phyloP scores from a whole-genome alignment of 2,113 vertebrate genomes.

The Thryonomys swinderianus region DNA sequence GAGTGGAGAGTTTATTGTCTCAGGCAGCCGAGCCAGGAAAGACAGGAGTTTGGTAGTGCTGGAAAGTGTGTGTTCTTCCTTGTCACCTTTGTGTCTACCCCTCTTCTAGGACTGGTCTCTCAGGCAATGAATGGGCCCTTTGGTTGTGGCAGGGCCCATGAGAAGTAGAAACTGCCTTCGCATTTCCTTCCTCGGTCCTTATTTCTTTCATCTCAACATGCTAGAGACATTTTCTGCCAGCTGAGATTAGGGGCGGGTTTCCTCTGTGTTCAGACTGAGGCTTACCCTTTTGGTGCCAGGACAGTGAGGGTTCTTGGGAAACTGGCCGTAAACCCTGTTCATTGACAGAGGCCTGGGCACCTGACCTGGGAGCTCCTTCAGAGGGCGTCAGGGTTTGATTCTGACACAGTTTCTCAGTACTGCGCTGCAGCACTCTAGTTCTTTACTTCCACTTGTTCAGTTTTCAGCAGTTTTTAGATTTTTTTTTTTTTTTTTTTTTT shows the following conservation, averaged over 20 bases:
- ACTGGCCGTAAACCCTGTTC: background rate
- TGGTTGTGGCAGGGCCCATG: background rate
- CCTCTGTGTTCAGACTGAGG: background rate
- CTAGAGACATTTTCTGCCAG: background rate
- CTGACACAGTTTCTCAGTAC: background rate
- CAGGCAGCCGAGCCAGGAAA: background rate
- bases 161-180: background rate
- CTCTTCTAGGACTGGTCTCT: background rate
- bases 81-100: background rate
- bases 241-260: background rate
- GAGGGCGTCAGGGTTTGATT: background rate
- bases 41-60: background rate
- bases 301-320: background rate
- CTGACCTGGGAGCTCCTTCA: background rate
- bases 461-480: slow-evolving; percentile 53
- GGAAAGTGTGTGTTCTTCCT: background rate
- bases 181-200: slow-evolving; percentile 35
- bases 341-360: background rate
- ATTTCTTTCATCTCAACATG: slow-evolving; percentile 34
- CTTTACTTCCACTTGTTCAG: background rate
- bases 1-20: background rate
- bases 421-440: background rate
- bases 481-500: too few species aligned
- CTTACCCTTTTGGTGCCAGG: background rate
- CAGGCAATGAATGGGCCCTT: slow-evolving; percentile 10